Evolutionary conservation across 1,140 invertebrate genomes (phyloP), one percentile per base, ranked within the genome.

Genomic region (Aporrectodea caliginosa): DNA sequence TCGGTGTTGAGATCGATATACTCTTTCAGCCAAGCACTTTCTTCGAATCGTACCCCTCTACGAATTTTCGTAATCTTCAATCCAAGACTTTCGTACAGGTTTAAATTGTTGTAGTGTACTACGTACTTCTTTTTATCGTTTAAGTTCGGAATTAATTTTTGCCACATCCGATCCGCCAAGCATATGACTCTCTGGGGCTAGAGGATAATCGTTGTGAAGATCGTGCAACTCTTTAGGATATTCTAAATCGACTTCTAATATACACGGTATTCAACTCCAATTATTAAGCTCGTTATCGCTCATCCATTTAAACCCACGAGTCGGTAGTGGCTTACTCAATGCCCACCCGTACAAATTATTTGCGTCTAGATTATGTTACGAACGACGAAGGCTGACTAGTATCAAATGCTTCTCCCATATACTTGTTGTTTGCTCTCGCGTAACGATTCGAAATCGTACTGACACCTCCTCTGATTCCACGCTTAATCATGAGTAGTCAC

Each of bases 161-260:
- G 43, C 6, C 22, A 58, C 43, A 6, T 71, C 34, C 1, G 77
- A 35, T 77, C 43, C 77, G n/a, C 32, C 16, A 22, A 34, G n/a
- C 1, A 72, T 72, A 6, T 43, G 27, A 58, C 73, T 69, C 82
- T 90, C 86, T 14, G 88, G 83, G 79, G 87, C 88, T 80, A 90
- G 88, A 32, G 90, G 90, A 43, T 90, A 89, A 81, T 90, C 87
- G 79, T 85, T 88, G 84, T 91, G 90, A 0, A 27, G 6, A 69
- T 91, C 85, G 85, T 91, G 91, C 16, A 91, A 69, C 29, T 87
- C 1, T 75, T 82, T 2, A 1, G 86, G 85, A 80, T 88, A 88
- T 1, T 82, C 69, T 22, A 89, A 35, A 79, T 86, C 81, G 2
- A 86, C 82, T 71, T 92, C 90, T 35, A 92, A 83, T 76, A 91